Percentiles rank a stretch among this genome's conserved stretches.
These are phyloP conservation scores for Sciurus carolinensis DNA, from an alignment of 2,797 vertebrate species.

Conservation along the genomic window DNA sequence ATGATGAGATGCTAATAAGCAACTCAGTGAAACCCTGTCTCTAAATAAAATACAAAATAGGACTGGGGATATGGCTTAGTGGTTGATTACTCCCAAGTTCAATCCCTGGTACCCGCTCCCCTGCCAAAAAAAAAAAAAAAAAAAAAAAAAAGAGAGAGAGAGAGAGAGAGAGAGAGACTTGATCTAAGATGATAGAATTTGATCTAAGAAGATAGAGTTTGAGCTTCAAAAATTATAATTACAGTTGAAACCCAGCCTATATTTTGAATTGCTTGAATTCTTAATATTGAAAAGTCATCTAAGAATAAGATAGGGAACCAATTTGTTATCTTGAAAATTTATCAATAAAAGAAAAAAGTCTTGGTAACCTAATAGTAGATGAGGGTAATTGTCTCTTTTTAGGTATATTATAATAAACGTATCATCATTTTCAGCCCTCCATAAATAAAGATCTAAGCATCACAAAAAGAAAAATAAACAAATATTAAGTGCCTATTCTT, in stretches of 20 bases:
- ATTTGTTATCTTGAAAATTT: conserved; percentile 29
- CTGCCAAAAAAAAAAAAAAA: background rate
- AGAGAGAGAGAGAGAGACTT: too few species aligned
- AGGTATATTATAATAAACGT: background rate
- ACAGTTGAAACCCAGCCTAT: conserved; percentile 7
- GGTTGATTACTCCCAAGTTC: too few species aligned
- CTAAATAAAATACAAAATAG: too few species aligned
- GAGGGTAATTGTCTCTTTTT: background rate
- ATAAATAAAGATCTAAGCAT: background rate
- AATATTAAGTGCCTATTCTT: background rate
- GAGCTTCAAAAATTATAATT: conserved; percentile 48
- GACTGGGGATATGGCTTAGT: too few species aligned
- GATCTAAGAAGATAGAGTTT: conserved; percentile 6
- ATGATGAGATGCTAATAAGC: too few species aligned
- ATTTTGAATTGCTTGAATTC: conserved; percentile 24
- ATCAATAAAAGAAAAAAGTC: background rate
- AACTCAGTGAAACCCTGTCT: too few species aligned
- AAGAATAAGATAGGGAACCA: background rate
- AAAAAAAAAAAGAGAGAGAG: background rate
- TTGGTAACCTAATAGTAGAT: background rate
- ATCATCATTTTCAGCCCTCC: conserved; percentile 24
- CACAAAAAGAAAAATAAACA: background rate
- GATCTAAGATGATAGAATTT: background rate
- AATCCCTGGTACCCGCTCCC: too few species aligned
- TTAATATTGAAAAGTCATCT: conserved; percentile 3